Evolutionary conservation across 37 sponge, comb jelly and placozoan species (phyloP).

Genomic region (Tethya wilhelma): DNA sequence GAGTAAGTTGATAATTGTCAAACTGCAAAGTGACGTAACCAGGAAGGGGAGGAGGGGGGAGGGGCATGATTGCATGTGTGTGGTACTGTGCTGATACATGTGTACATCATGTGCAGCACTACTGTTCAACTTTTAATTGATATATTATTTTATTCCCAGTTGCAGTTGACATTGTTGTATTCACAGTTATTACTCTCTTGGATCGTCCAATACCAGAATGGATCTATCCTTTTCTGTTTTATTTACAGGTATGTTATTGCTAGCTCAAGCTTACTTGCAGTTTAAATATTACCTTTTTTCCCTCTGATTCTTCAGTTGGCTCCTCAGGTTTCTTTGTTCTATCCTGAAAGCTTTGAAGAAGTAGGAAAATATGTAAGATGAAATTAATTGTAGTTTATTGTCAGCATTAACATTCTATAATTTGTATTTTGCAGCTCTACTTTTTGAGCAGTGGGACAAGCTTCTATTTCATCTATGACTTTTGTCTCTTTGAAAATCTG

Average conservation of each 20-base stretch:
- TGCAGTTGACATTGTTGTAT: constrained; percentile 3
- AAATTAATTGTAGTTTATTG: no score
- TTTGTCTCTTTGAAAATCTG: constrained; percentile 69
- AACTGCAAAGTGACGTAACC: no score
- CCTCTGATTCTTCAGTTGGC: constrained; percentile 20
- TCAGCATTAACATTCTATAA: no score
- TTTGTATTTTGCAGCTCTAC: constrained; percentile 62
- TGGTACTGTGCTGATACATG: no score
- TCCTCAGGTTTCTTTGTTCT: constrained; percentile 30
- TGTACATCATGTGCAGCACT: no score
- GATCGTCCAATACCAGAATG: constrained; percentile 33
- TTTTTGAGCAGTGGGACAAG: constrained; percentile 63
- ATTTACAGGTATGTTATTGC: constrained; percentile 50
- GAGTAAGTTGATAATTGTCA: no score
- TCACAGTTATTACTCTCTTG: constrained; percentile 19
- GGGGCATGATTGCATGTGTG: no score
- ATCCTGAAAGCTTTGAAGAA: constrained; percentile 51
- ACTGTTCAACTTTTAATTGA: no score
- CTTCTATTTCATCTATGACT: constrained; percentile 85
- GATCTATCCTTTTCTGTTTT: constrained; percentile 55
- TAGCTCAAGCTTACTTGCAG: no score
- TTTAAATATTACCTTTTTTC: background rate
- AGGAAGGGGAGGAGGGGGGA: no score
- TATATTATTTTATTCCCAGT: constrained; percentile 3
- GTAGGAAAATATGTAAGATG: constrained; percentile 65